Evolutionary conservation across 1,140 invertebrate genomes (phyloP).

Genomic region (Oncopodura yosiiana): DNA sequence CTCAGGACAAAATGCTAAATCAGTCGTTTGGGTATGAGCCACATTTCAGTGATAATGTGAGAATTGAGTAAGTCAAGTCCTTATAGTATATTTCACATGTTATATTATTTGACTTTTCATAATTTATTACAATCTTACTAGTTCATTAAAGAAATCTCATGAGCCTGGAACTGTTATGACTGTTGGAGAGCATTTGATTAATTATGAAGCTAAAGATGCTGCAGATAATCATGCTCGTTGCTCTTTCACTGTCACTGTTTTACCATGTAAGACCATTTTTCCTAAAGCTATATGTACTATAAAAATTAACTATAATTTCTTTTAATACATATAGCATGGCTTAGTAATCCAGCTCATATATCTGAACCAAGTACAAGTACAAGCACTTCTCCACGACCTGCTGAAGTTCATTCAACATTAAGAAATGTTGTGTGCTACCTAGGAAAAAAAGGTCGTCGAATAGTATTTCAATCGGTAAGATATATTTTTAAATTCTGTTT

Average conservation of each 20-base stretch:
- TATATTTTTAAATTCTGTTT: background rate
- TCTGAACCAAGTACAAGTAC: constrained; percentile 1
- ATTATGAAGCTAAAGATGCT: constrained; percentile 31
- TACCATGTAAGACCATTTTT: constrained; percentile 25
- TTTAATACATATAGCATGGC: background rate
- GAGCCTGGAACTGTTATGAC: constrained; percentile 30
- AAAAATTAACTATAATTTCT: background rate
- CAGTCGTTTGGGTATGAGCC: constrained; percentile 59
- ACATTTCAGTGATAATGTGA: constrained; percentile 52
- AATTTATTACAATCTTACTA: too few species aligned
- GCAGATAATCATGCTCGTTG: constrained; percentile 30
- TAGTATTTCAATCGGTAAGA: constrained; percentile 32
- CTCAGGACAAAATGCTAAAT: constrained; percentile 45
- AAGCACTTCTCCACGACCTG: background rate
- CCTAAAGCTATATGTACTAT: background rate
- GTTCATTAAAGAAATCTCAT: constrained; percentile 30
- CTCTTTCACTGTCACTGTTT: constrained; percentile 32
- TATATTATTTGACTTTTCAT: too few species aligned
- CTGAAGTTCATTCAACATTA: constrained; percentile 25
- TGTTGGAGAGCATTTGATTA: constrained; percentile 32
- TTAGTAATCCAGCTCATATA: constrained; percentile 21
- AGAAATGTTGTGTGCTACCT: constrained; percentile 34
- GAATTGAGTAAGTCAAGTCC: constrained; percentile 23
- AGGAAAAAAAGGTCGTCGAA: constrained; percentile 32
- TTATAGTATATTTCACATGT: too few species aligned